phyloP scores from a whole-genome alignment of 2,888 invertebrate species.

The Drosophila picticornis region DNA sequence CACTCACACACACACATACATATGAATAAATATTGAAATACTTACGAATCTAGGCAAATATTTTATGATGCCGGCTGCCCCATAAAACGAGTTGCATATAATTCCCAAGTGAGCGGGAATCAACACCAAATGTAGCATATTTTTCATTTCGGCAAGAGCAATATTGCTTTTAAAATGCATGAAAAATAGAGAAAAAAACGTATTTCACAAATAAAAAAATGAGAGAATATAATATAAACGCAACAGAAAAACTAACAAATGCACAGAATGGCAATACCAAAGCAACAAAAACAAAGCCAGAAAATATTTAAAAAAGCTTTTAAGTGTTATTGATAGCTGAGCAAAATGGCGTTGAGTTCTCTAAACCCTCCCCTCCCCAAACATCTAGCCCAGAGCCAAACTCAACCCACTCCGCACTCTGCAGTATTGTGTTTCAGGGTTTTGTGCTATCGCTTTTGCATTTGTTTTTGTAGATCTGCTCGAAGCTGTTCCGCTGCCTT shows the following conservation, averaged over 20 bases:
- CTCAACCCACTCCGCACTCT: constrained; percentile 17
- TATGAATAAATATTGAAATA: constrained; percentile 68
- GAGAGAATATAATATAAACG: constrained; percentile 67
- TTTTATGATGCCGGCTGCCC: constrained; percentile 45
- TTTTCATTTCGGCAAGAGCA: constrained; percentile 71
- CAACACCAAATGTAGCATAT: constrained; percentile 61
- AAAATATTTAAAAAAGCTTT: constrained; percentile 77
- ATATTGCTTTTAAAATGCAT: constrained; percentile 77
- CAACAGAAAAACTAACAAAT: constrained; percentile 61
- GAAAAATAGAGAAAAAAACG: constrained; percentile 24
- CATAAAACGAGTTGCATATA: constrained; percentile 35
- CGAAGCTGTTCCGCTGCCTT: constrained; percentile 24
- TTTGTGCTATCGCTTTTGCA: constrained; percentile 42
- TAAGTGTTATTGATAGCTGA: constrained; percentile 79
- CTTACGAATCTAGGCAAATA: constrained; percentile 64
- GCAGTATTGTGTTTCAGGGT: constrained; percentile 44
- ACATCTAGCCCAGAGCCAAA: not conserved
- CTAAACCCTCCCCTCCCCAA: not conserved
- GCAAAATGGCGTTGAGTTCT: constrained; percentile 19
- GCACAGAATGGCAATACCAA: constrained; percentile 47
- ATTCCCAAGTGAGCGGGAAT: constrained; percentile 42
- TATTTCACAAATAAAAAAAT: constrained; percentile 68
- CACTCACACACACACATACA: not conserved
- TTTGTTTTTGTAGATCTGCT: constrained; percentile 52
- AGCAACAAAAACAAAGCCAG: constrained; percentile 35